Evolutionary conservation across 2,113 vertebrate species (phyloP).

Genomic region (Paralichthys olivaceus): DNA sequence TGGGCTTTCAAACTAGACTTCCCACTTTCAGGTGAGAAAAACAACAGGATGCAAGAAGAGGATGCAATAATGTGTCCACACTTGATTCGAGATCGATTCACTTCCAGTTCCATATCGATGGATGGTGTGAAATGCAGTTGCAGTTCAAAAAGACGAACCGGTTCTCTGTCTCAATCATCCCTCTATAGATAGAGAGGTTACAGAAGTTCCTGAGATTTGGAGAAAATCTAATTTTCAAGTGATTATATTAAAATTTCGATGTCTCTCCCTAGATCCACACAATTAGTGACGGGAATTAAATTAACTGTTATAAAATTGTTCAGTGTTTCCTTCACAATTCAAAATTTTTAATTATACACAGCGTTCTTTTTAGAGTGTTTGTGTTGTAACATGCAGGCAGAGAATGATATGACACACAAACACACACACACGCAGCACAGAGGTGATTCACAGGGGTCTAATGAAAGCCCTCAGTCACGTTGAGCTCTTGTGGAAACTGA

Average conservation of each 20-base stretch:
- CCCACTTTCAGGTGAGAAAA: conserved; percentile 66
- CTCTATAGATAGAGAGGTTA: not conserved
- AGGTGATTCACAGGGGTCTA: conserved; percentile 29
- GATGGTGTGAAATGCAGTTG: conserved; percentile 5
- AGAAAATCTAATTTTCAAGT: not conserved
- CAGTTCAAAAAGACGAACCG: not conserved
- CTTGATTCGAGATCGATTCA: not conserved
- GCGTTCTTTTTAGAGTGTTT: not conserved
- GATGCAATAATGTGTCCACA: conserved; percentile 8
- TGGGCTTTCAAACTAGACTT: conserved; percentile 42
- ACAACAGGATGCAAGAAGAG: conserved; percentile 67
- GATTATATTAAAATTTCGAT: not conserved
- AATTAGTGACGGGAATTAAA: not conserved
- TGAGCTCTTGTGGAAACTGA: not conserved
- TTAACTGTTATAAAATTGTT: not conserved
- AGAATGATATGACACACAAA: not conserved
- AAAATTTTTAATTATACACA: not conserved
- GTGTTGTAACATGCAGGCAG: not conserved
- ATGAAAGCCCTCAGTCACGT: conserved; percentile 28
- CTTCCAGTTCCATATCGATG: conserved; percentile 22
- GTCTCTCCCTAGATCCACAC: not conserved
- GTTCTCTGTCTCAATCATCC: conserved; percentile 9
- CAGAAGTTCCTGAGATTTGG: not conserved
- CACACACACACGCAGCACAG: not conserved
- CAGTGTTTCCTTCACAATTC: not conserved